These are phyloP conservation scores for Scomber colias DNA, from an alignment of 2,113 vertebrate genomes.

Conservation along the genomic window DNA sequence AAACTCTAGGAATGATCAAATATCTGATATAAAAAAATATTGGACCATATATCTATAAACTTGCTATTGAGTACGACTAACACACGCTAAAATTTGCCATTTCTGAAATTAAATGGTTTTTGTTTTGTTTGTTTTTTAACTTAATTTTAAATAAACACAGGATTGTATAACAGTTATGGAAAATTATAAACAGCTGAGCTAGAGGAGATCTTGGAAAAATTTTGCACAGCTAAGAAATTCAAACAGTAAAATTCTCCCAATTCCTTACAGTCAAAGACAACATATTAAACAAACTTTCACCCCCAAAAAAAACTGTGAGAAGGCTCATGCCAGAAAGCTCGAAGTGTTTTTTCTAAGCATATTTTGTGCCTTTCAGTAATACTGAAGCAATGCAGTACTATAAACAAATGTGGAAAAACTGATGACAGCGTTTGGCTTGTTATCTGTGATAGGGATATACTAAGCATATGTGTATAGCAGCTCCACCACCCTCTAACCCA, in stretches of 20 bases:
- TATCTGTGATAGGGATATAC: not conserved
- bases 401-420: not conserved
- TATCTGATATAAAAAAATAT: not conserved
- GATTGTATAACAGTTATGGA: too few species aligned
- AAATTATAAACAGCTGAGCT: not conserved
- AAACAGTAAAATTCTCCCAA: not conserved
- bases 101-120: too few species aligned
- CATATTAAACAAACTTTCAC: not conserved
- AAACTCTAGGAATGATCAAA: not conserved
- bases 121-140: too few species aligned
- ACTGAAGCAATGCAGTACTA: not conserved
- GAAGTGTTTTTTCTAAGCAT: not conserved
- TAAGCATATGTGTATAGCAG: not conserved
- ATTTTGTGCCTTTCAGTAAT: not conserved
- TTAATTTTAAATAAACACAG: too few species aligned
- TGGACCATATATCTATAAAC: too few species aligned
- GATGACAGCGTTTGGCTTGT: not conserved
- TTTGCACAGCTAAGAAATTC: not conserved
- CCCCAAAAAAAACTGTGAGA: not conserved
- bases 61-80: too few species aligned
- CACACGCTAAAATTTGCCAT: too few species aligned
- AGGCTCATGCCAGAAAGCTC: too few species aligned
- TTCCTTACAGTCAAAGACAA: not conserved
- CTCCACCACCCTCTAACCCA: constrained; percentile 6
- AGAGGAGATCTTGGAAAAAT: not conserved